Conservation (phyloP, 2,797 vertebrate genomes). For the Sebastes diaconus region DNA sequence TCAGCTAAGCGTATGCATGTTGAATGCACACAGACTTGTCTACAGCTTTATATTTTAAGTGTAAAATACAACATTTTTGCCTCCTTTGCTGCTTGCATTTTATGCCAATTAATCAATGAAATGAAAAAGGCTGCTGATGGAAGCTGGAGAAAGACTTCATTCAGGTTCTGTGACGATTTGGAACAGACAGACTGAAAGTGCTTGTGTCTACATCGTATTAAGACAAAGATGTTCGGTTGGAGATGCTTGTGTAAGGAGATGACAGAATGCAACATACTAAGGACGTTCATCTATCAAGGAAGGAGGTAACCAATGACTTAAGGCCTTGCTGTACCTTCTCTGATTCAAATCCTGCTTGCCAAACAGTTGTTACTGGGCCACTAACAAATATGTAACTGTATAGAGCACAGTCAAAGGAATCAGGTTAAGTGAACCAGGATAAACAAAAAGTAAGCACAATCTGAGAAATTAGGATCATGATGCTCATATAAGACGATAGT, state of each 20-base stretch:
- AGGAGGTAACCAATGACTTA: background rate
- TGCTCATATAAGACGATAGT: background rate
- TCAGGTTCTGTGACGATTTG: background rate
- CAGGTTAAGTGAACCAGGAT: background rate
- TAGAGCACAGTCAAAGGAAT: background rate
- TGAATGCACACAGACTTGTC: background rate
- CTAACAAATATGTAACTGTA: background rate
- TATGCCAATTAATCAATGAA: background rate
- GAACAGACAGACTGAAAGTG: background rate
- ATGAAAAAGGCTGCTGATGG: background rate
- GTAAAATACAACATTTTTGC: background rate
- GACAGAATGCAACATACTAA: background rate
- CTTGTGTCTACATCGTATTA: background rate
- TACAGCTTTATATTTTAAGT: background rate
- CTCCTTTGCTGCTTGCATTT: slow-evolving; percentile 24
- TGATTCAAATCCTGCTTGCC: slow-evolving; percentile 9
- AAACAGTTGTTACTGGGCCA: background rate
- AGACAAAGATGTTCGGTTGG: background rate
- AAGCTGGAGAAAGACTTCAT: background rate
- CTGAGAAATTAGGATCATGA: background rate
- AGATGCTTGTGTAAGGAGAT: background rate
- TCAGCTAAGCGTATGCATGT: slow-evolving; percentile 4
- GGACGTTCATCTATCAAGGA: background rate
- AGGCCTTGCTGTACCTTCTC: background rate
- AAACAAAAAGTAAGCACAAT: background rate